Evolutionary conservation across 2,797 vertebrate genomes (phyloP), one percentile per base, ranked within the genome.

Genomic region (Ctenopoma multispine): DNA sequence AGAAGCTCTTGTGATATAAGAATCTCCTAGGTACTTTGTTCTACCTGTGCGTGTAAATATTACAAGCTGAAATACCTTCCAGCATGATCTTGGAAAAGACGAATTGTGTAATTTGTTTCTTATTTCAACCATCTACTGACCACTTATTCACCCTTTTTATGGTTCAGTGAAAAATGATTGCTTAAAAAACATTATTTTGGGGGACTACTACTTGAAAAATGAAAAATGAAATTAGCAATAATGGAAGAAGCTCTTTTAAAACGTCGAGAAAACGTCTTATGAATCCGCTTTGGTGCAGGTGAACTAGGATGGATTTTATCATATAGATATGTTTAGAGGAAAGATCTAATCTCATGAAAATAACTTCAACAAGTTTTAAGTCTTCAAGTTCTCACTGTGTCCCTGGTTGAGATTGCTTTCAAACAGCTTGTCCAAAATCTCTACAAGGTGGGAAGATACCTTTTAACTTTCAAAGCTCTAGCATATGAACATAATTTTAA

Each of bases 41-140:
- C 12, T 58, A 38, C 36, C 36, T 36, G 7, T 49, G 13, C 18
- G 13, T 20, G 41, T 59, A 56, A 44, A 46, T 50, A 31, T 44
- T 61, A 11, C 34, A 21, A 18, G 31, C n/a, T 13, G 27, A 24
- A 58, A 65, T 15, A 20, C n/a, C 34, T 54, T 20, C 2, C 1
- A 48, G 44, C 14, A 8, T 48, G 61, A 69, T 56, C 40, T 77
- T 57, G 27, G 6, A 48, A 60, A 69, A 49, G 56, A 73, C 51
- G 58, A 62, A 48, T 18, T 62, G 7, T 53, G 21, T 14, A 15
- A 71, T 51, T 47, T 36, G 40, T 69, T 53, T 5, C 13, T 40
- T 40, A 40, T 34, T 34, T 68, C 40, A 59, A 60, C 15, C 14
- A 38, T 56, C 46, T 14, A 34, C 51, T 61, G 31, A 24, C 46